These are phyloP conservation scores for Pygathrix nemaeus DNA, from an alignment of 2,113 vertebrate genomes.

Conservation along the genomic window DNA sequence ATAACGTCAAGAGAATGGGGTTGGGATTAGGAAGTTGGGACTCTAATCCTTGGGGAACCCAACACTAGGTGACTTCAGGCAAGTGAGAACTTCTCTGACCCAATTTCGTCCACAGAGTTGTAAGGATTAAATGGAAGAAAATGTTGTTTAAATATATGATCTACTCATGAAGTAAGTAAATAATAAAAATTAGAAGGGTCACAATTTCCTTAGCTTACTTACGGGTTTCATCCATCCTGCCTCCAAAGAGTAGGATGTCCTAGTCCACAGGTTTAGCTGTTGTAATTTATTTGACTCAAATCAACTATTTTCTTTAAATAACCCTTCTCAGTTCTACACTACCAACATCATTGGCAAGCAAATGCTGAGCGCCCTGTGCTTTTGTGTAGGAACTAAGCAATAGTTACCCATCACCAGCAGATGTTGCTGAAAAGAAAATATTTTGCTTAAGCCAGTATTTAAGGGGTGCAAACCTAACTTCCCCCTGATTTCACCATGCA, in stretches of 20 bases:
- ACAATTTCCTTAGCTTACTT: not conserved
- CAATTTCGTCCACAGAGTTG: not conserved
- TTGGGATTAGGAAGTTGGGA: not conserved
- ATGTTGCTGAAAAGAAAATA: not conserved
- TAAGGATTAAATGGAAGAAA: not conserved
- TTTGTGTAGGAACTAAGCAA: not conserved
- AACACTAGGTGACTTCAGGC: not conserved
- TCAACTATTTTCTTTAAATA: not conserved
- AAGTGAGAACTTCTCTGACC: not conserved
- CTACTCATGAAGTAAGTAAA: not conserved
- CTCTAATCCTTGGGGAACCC: not conserved
- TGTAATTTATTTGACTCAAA: not conserved
- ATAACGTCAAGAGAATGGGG: not conserved
- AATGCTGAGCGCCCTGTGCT: not conserved
- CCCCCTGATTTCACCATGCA: rapidly evolving
- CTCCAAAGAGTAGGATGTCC: not conserved
- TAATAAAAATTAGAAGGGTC: not conserved
- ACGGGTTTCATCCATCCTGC: not conserved
- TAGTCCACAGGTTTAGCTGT: not conserved
- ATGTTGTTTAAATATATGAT: not conserved
- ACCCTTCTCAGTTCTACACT: not conserved
- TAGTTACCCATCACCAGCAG: not conserved
- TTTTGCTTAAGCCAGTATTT: not conserved
- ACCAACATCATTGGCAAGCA: not conserved
- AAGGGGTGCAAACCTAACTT: not conserved